Percentiles rank a stretch among this genome's conserved stretches.
phyloP scores from a whole-genome alignment of 2,797 vertebrate genomes.

The Florisuga fusca region DNA sequence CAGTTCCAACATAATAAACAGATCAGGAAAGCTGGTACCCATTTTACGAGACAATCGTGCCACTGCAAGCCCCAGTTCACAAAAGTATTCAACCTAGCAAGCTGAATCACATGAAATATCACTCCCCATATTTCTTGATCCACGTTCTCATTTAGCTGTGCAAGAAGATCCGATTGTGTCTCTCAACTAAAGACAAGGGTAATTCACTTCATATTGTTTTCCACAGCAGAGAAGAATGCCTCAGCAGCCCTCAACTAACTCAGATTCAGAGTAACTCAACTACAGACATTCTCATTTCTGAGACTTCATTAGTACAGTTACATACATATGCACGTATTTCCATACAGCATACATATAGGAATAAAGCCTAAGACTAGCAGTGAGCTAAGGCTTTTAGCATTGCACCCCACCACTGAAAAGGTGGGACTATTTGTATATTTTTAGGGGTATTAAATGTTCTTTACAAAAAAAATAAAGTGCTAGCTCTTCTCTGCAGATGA shows the following conservation, averaged over 20 bases:
- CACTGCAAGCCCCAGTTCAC: background rate
- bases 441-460: background rate
- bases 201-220: background rate
- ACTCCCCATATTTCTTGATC: background rate
- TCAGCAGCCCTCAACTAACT: background rate
- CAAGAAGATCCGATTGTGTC: background rate
- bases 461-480: background rate
- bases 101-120: background rate
- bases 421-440: background rate
- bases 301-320: background rate
- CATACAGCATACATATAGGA: rapidly evolving
- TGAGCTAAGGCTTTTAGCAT: background rate
- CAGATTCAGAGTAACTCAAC: background rate
- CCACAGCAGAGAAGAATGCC: background rate
- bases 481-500: background rate
- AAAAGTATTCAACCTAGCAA: background rate
- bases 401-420: background rate
- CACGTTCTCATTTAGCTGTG: background rate
- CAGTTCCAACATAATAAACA: background rate
- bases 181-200: background rate
- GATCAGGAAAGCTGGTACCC: background rate
- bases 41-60: background rate
- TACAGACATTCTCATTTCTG: background rate
- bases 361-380: background rate
- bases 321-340: rapidly evolving